These are phyloP conservation scores for Tachystola acroxantha DNA, from an alignment of 2,888 invertebrate genomes.

Conservation along the genomic window DNA sequence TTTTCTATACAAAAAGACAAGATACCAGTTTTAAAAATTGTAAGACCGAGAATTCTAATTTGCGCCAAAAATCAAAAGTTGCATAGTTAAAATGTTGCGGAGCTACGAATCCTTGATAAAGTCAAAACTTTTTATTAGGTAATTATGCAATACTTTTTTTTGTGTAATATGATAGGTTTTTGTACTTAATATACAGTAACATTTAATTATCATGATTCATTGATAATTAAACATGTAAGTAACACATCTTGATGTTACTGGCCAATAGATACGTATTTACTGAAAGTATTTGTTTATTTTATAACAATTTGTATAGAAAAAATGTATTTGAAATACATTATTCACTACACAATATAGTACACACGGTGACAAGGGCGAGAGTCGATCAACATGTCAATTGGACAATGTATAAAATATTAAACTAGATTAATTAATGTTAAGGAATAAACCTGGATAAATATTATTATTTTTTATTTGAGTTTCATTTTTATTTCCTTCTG, in stretches of 20 bases:
- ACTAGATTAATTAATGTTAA: conserved; percentile 74
- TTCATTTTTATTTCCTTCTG: conserved; percentile 42
- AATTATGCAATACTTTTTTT: too few relatives aligned
- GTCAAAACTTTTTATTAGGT: too few relatives aligned
- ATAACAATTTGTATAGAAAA: conserved; percentile 5
- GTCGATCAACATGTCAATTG: conserved; percentile 56
- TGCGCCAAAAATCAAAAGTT: background rate
- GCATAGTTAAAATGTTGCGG: background rate
- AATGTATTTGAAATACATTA: conserved; percentile 15
- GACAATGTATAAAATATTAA: conserved; percentile 74
- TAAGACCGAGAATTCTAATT: too few relatives aligned
- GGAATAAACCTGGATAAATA: conserved; percentile 76
- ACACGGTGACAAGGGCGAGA: conserved; percentile 52
- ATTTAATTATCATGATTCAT: too few relatives aligned
- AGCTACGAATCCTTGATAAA: too few relatives aligned
- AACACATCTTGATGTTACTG: too few relatives aligned
- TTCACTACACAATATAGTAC: conserved; percentile 32
- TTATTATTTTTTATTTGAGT: conserved; percentile 64
- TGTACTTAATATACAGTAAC: too few relatives aligned
- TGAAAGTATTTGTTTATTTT: background rate
- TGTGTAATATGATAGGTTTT: too few relatives aligned
- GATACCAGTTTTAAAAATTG: background rate
- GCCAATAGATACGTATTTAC: too few relatives aligned
- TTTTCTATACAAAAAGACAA: conserved; percentile 18
- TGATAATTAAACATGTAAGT: too few relatives aligned